These are phyloP conservation scores for Macquaria australasica DNA, from an alignment of 2,113 vertebrate species.

Conservation along the genomic window DNA sequence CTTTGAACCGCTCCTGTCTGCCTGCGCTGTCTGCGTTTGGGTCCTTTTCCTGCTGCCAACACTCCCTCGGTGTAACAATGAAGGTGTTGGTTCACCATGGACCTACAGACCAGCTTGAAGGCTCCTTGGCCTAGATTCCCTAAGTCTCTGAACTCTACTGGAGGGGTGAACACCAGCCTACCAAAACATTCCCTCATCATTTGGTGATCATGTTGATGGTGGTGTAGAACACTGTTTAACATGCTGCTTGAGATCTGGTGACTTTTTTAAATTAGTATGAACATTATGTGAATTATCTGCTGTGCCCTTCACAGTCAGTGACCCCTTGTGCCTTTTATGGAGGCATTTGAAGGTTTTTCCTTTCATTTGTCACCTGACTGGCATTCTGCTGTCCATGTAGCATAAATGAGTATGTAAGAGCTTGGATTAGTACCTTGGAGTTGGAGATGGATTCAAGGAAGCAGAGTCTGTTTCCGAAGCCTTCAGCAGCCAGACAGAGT, in stretches of 20 bases:
- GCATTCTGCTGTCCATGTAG: not conserved
- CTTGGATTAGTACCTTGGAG: slow-evolving; percentile 89
- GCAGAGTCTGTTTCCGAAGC: slow-evolving; percentile 97
- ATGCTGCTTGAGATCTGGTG: not conserved
- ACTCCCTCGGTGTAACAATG: no score
- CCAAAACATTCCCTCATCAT: no score
- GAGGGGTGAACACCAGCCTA: no score
- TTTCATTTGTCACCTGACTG: not conserved
- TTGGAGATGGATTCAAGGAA: slow-evolving; percentile 98
- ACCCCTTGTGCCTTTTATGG: not conserved
- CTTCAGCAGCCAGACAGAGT: slow-evolving; percentile 95
- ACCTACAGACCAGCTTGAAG: no score
- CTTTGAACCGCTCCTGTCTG: no score
- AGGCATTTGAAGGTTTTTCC: not conserved
- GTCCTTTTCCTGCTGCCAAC: no score
- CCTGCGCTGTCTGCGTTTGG: no score
- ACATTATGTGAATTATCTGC: not conserved
- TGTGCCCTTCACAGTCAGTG: not conserved
- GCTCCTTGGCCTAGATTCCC: no score
- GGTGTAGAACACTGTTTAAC: no score
- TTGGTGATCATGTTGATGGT: no score
- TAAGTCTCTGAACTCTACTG: no score
- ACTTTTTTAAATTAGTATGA: not conserved
- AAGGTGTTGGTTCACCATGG: no score
- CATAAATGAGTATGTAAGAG: not conserved